Evolutionary conservation across 1,140 invertebrate species (phyloP).

Genomic region (Drosophila seguyi): DNA sequence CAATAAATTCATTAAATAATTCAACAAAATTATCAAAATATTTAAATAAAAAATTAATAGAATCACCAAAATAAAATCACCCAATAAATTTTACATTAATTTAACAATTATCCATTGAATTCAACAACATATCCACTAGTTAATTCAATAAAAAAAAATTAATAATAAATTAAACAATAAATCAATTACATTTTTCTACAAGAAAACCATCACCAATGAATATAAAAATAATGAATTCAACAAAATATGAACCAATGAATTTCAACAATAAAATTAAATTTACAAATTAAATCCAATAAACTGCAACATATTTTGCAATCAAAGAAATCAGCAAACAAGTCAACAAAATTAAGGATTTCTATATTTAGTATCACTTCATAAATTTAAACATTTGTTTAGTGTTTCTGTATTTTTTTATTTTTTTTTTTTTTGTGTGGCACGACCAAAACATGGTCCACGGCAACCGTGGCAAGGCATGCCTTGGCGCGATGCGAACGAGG

Average conservation of each 20-base stretch:
- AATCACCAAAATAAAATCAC: no score
- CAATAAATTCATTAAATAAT: neutral
- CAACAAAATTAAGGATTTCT: neutral
- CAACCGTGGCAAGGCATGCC: neutral
- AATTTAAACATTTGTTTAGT: neutral
- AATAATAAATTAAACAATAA: neutral
- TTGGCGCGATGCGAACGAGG: conserved; percentile 56
- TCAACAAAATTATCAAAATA: no score
- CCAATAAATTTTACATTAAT: neutral
- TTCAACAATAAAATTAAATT: neutral
- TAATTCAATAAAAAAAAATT: no score
- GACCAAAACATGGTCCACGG: neutral
- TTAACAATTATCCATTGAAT: neutral
- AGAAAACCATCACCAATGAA: neutral
- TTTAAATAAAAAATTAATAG: no score
- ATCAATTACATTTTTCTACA: no score
- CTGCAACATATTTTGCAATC: neutral
- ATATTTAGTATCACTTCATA: no score
- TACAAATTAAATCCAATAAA: neutral
- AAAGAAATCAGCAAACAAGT: neutral
- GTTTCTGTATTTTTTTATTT: neutral
- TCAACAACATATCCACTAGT: no score
- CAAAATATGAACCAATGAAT: no score
- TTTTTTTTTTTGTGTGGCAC: conserved; percentile 19
- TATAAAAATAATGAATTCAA: neutral